A percentile compares a stretch with the other conserved stretches of the same genome.
Conservation (phyloP, 2,797 vertebrate species). For the Leuciscus waleckii region DNA sequence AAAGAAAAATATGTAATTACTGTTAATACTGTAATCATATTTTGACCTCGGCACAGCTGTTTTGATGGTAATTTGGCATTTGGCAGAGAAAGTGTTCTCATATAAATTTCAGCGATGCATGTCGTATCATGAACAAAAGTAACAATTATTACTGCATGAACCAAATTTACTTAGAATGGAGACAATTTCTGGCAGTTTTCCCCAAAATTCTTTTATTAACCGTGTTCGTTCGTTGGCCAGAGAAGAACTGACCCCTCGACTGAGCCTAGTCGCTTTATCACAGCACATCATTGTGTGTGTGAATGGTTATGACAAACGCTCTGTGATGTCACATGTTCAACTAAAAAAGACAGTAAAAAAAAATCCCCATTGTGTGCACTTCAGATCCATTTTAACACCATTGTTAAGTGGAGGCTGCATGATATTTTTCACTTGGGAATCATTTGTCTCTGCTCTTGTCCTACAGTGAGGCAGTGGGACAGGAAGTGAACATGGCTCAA, state of each 20-base stretch:
- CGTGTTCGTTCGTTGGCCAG: too few species aligned
- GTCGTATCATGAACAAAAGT: too few species aligned
- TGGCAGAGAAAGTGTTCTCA: too few species aligned
- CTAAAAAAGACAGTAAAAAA: constrained; percentile 12
- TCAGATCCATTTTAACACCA: background rate
- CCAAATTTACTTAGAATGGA: too few species aligned
- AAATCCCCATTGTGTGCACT: background rate
- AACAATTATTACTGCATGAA: too few species aligned
- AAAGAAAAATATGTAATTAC: too few species aligned
- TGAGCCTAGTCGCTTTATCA: background rate
- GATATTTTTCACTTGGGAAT: constrained; percentile 34
- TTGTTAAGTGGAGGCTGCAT: constrained; percentile 27
- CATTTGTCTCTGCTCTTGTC: constrained; percentile 34
- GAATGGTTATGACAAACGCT: background rate
- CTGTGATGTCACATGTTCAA: background rate
- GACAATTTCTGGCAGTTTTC: too few species aligned
- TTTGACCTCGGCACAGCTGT: too few species aligned
- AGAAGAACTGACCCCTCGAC: too few species aligned
- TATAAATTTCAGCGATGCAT: too few species aligned
- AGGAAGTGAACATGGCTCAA: constrained; percentile 60
- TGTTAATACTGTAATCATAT: background rate
- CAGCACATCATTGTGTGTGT: background rate
- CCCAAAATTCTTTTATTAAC: too few species aligned
- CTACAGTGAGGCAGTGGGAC: constrained; percentile 10
- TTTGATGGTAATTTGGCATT: too few species aligned